Evolutionary conservation across 2,797 vertebrate species (phyloP), one percentile per base, ranked within the genome.

Genomic region (Salmo trutta): DNA sequence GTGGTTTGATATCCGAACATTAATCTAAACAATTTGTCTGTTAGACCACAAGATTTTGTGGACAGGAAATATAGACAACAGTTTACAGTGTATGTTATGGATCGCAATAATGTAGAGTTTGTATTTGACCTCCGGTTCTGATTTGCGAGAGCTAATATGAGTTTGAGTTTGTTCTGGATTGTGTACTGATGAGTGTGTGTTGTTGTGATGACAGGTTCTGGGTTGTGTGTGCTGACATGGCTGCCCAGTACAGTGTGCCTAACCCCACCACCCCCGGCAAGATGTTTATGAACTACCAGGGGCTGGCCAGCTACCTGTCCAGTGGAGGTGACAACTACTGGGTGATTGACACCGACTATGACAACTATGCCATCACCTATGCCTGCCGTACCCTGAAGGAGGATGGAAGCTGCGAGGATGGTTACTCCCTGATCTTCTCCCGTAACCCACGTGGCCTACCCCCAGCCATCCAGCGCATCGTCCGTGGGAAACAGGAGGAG

Each of bases 211-310:
- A 56, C 85, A 98, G 97, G 79, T 97, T 98, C 92, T 98, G 97
- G 97, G 95, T 98, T 56, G 96, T 97, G 83, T 98, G 97, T 73
- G 97, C 97, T 21, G 96, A 98, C 84, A 98, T 98, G 97, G 95
- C 95, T 56, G 97, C 97, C 79, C 96, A 97, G 87, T 98, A 97
- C 75, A 94, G 93, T 0, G 92, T 97, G 71, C 96, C 96, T 8
- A 95, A 97, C 84, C 95, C 96, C 14, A 3, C 81, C 31, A 95
- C 77, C 68, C 97, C 97, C 5, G 95, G 95, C 75, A 98, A 98
- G 90, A 97, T 98, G 97, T 97, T 96, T 86, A 98, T 98, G 97
- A 96, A 94, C 83, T 98, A 97, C 89, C 96, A 97, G 88, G 97
- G 97, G 33, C 89, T 98, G 88, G 97, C 97, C 76, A 98, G 96